Conservation (phyloP, 2,113 vertebrate genomes). For the Bubo scandiacus region DNA sequence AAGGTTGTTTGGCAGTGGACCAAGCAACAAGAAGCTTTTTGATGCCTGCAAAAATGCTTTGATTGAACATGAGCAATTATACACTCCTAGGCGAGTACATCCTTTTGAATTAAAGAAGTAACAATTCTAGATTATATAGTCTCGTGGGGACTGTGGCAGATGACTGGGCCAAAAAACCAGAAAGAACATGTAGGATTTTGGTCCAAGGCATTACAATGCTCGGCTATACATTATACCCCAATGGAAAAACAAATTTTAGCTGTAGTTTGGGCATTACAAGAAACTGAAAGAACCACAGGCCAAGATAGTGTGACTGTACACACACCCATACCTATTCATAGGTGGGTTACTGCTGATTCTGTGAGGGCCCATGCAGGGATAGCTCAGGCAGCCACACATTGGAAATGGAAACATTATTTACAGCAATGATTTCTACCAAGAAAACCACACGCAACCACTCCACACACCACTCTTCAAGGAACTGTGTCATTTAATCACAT, state of each 20-base stretch:
- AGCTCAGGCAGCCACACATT: not conserved
- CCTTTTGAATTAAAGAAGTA: not conserved
- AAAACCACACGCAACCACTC: not conserved
- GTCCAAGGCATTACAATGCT: not conserved
- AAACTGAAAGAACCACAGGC: not conserved
- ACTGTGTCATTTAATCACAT: too few relatives aligned
- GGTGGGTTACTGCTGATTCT: too few relatives aligned
- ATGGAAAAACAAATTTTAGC: not conserved
- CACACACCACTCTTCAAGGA: too few relatives aligned
- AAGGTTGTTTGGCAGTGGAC: not conserved
- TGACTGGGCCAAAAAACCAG: not conserved
- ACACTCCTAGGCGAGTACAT: not conserved
- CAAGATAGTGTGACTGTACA: not conserved
- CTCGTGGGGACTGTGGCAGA: not conserved
- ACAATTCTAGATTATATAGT: not conserved
- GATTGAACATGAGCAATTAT: not conserved
- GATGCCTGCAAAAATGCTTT: not conserved
- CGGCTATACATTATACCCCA: rapidly evolving
- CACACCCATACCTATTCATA: not conserved
- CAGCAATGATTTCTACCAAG: not conserved
- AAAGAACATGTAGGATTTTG: not conserved
- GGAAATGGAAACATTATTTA: not conserved
- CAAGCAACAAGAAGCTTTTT: not conserved
- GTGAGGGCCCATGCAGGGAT: not conserved
- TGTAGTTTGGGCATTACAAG: too few relatives aligned